Evolutionary conservation across 2,113 vertebrate genomes (phyloP).

Genomic region (Ia io): DNA sequence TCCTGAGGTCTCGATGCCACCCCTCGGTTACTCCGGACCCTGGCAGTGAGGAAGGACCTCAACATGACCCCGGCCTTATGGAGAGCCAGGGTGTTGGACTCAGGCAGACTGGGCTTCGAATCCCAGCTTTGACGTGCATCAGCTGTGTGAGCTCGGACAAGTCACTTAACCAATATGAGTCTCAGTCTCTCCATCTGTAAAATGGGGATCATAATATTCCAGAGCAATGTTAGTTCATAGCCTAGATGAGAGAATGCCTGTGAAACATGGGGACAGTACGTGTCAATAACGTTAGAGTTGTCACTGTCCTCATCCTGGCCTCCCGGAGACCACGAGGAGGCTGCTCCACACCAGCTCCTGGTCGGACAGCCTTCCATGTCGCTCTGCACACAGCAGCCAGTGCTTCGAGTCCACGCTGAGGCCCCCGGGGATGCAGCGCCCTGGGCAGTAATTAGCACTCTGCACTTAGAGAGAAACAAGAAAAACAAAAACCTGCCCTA

Average conservation of each 20-base stretch:
- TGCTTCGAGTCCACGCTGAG: neutral
- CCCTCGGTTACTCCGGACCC: neutral
- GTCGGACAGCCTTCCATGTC: accelerated
- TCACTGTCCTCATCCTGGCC: too few species aligned
- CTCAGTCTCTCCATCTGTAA: neutral
- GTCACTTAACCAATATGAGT: neutral
- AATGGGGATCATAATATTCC: neutral
- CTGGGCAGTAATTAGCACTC: neutral
- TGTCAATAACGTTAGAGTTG: too few species aligned
- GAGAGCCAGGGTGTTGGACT: neutral
- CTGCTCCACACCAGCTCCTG: accelerated
- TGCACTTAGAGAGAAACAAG: neutral
- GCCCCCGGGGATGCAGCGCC: neutral
- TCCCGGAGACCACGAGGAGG: neutral
- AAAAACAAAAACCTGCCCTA: neutral
- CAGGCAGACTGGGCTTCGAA: neutral
- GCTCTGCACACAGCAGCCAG: neutral
- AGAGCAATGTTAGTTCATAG: neutral
- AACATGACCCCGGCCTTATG: accelerated
- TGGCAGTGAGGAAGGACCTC: neutral
- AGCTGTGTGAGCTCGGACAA: neutral
- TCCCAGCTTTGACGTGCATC: neutral
- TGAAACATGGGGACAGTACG: neutral
- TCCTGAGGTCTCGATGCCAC: neutral
- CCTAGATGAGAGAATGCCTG: neutral